Percentiles rank a stretch among this genome's conserved stretches.
Evolutionary conservation across 2,888 invertebrate species (phyloP).

Genomic region (Lithophane ornitopus): DNA sequence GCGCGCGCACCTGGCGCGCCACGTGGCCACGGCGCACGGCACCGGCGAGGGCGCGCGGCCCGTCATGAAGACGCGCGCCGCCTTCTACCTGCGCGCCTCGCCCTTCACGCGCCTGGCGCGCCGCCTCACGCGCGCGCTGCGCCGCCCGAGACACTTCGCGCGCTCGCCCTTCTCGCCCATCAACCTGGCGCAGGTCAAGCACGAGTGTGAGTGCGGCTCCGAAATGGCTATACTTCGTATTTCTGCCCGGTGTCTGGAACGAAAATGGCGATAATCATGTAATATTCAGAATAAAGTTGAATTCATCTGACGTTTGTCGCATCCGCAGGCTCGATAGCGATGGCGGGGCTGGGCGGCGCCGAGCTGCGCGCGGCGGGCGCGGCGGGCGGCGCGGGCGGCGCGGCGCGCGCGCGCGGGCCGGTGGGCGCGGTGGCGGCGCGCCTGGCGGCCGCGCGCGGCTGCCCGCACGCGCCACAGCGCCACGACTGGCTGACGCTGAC

Average conservation of each 20-base stretch:
- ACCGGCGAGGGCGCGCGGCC: conserved; percentile 93
- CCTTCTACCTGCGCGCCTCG: conserved; percentile 98
- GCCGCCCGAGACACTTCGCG: conserved; percentile 96
- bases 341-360: conserved; percentile 89
- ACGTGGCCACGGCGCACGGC: conserved; percentile 98
- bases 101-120: conserved; percentile 97
- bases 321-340: conserved; percentile 88
- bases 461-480: conserved; percentile 78
- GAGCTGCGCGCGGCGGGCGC: conserved; percentile 75
- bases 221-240: background rate
- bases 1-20: conserved; percentile 98
- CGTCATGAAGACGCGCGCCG: conserved; percentile 99
- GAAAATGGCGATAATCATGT: background rate
- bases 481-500: conserved; percentile 94
- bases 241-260: background rate
- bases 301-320: background rate
- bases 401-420: conserved; percentile 79
- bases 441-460: conserved; percentile 82
- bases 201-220: conserved; percentile 93
- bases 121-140: conserved; percentile 95
- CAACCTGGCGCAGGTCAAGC: conserved; percentile 95
- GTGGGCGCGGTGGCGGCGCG: conserved; percentile 86
- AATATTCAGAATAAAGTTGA: background rate
- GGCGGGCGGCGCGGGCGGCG: conserved; percentile 78
- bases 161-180: conserved; percentile 96